These are phyloP conservation scores for Chelon auratus DNA, from an alignment of 2,797 vertebrate species.

Conservation along the genomic window DNA sequence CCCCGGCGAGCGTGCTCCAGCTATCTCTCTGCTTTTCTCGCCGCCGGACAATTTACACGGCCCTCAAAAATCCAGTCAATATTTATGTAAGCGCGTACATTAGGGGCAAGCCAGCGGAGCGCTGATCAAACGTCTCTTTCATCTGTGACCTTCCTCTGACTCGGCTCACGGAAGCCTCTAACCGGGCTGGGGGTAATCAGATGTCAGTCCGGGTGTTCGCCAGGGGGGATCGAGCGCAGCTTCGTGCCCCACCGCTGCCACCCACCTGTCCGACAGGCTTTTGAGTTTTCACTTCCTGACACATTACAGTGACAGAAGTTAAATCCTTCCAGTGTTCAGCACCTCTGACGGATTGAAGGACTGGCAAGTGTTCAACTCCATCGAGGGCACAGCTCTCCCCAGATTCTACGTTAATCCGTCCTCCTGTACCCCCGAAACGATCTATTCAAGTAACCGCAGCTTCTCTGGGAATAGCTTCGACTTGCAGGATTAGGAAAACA, in stretches of 20 bases:
- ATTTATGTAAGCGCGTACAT: slow-evolving; percentile 75
- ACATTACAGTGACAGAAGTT: slow-evolving; percentile 45
- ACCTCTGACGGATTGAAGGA: slow-evolving; percentile 18
- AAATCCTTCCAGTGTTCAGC: slow-evolving; percentile 35
- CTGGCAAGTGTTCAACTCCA: slow-evolving; percentile 5
- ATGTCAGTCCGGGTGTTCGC: slow-evolving; percentile 55
- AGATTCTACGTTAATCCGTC: not conserved
- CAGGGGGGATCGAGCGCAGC: slow-evolving; percentile 29
- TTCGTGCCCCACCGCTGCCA: slow-evolving; percentile 26
- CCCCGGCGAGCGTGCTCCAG: slow-evolving; percentile 22
- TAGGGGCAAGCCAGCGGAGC: slow-evolving; percentile 45
- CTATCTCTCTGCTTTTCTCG: slow-evolving; percentile 42
- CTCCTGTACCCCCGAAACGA: slow-evolving; percentile 31
- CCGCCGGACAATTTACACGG: slow-evolving; percentile 55
- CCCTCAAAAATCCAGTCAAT: slow-evolving; percentile 68
- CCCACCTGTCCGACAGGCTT: slow-evolving; percentile 15
- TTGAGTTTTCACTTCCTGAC: slow-evolving; percentile 35
- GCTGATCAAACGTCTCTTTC: slow-evolving; percentile 78
- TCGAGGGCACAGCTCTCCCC: not conserved
- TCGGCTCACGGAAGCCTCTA: slow-evolving; percentile 57
- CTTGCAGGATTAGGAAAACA: slow-evolving; percentile 33
- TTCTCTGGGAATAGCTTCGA: slow-evolving; percentile 33
- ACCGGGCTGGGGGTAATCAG: slow-evolving; percentile 66
- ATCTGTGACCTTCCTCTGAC: slow-evolving; percentile 75
- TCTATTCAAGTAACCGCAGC: slow-evolving; percentile 22